Base-by-base conservation (phyloP, 2,888 invertebrate genomes). In the Altica lythri region DNA sequence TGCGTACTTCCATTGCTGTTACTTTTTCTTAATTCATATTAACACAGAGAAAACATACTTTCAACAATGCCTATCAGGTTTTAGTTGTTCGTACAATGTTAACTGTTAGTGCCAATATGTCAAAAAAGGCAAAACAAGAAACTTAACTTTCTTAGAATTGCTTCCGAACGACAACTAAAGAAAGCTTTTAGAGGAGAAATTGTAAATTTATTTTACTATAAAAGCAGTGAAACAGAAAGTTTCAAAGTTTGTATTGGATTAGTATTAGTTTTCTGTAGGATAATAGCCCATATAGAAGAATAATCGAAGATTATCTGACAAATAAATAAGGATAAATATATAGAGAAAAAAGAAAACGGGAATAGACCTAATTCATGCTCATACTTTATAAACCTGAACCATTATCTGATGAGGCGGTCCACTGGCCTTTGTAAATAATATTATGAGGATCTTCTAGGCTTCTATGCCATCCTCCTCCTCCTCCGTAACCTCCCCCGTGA, bases 381-480 rank as follows among this genome's bases (percentile, higher is more conserved):
- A 59, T 61, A 61, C 57, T 56, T 61, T 56, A 61, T 61, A 61
- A 59, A 61, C 61, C 61, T 56, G 61, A 61, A 52, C 57, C 53
- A 56, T 59, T 61, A 57, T 59, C 61, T 37, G 54, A 46, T 35
- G 59, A 49, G 30, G 59, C 55, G 19, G 55, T 55, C 61, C 61
- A 61, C 69, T 88, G 86, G 1, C 83, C 85, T 34, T 84, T 83
- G 75, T 90, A 91, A 2, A 90, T 89, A 54, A 90, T 70, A 60
- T 86, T 85, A 62, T 86, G 85, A 1, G 83, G 81, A 51, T 80
- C 80, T 13, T 78, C 76, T 46, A 84, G 74, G 0, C 86, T 81
- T 47, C 90, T 80, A 60, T 89, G 80, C 66, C 66, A 66, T 12
- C 67, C 64, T n/a, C 61, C 65, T 8, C 60, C 67, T 5, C 78